Evolutionary conservation across 2,888 invertebrate genomes (phyloP), one percentile per base, ranked within the genome.

Genomic region (Acrocyrtus sp.): DNA sequence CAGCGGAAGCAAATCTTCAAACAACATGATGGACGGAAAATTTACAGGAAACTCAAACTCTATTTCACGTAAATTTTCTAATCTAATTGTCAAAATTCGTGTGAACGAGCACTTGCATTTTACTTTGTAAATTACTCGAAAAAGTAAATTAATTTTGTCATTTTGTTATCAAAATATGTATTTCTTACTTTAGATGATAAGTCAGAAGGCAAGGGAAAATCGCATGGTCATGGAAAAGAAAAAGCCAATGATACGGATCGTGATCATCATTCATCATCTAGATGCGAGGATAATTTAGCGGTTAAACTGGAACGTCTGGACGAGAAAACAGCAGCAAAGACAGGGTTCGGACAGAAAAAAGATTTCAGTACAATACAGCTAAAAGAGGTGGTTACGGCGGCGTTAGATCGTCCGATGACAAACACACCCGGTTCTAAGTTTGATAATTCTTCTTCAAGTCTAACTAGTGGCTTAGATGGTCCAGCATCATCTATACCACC

Each of bases 371-470:
- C 72, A 41, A 78, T 77, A 6, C 74, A 78, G 48, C 48, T 80
- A 27, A 78, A 77, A 26, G 80, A 81, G 48, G 77, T 81, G 17
- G 65, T 80, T 0, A 74, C 79, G 6, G 72, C 77, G 3, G 76
- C 79, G n/a, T 47, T 79, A 27, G 81, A 80, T 69, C 75, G 79
- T 1, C 80, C 80, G 2, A 78, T 77, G n/a, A 68, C 74, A 5
- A 68, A 58, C 22, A 45, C 72, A 21, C 60, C 72, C 1, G 60
- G 63, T 39, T 75, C 70, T 27, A 77, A 77, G 58, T 75, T 73
- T 66, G 78, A 80, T 47, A 75, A 75, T 19, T 17, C 68, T 17
- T 26, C 68, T 4, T 65, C 74, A 19, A 53, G 57, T 41, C 56
- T 75, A 27, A 69, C 74, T n/a, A 66, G 76, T 43, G 74, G 68